Evolutionary conservation across 37 sponge, comb jelly and placozoan species (phyloP).

Genomic region (Chondrosia reniformis): DNA sequence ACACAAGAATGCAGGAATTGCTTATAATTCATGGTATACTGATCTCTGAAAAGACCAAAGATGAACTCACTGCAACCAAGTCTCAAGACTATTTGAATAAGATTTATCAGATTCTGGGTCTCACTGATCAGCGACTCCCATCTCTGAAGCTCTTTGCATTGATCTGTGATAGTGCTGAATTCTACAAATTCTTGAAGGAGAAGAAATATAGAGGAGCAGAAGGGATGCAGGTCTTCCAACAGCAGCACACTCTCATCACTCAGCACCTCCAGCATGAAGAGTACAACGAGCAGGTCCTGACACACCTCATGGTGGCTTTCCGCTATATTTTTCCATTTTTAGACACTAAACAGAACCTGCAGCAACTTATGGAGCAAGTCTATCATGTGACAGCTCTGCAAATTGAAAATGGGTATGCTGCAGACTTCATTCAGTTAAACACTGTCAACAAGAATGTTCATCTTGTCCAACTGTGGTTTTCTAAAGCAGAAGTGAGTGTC

Average conservation of each 20-base stretch:
- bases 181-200: constrained; percentile 61
- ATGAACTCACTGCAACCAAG: constrained; percentile 46
- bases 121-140: background rate
- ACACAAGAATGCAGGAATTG: constrained; percentile 37
- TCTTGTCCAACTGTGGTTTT: constrained; percentile 84
- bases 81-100: constrained; percentile 39
- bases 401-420: constrained; percentile 27
- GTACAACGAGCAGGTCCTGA: constrained; percentile 86
- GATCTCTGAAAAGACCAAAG: constrained; percentile 7
- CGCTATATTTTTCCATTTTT: constrained; percentile 69
- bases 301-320: constrained; percentile 81
- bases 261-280: constrained; percentile 84
- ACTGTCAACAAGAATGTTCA: constrained; percentile 82
- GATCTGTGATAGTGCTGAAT: constrained; percentile 50
- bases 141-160: constrained; percentile 52
- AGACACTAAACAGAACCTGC: constrained; percentile 42
- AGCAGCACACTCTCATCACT: constrained; percentile 69
- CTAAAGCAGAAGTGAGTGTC: constrained; percentile 62
- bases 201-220: constrained; percentile 53
- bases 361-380: constrained; percentile 52
- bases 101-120: constrained; percentile 27
- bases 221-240: constrained; percentile 43
- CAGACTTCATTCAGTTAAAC: constrained; percentile 13
- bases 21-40: constrained; percentile 33
- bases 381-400: constrained; percentile 20